Evolutionary conservation across 2,888 invertebrate genomes (phyloP).

Genomic region (Prosopocoilus inquinatus): DNA sequence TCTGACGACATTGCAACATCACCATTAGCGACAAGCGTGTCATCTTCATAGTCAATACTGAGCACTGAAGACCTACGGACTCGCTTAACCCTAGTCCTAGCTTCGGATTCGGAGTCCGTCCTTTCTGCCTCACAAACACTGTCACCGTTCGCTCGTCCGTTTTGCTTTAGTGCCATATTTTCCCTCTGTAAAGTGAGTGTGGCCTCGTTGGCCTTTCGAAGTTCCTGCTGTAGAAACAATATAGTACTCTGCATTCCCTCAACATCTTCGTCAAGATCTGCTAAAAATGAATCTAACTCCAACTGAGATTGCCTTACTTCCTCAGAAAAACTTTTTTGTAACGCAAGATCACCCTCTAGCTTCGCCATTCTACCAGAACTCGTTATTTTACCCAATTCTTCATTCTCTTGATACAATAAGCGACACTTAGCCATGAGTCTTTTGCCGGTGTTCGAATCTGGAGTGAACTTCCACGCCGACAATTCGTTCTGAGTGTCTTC

Average conservation of each 20-base stretch:
- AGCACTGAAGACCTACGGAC: constrained; percentile 69
- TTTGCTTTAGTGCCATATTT: constrained; percentile 39
- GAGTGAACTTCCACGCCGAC: constrained; percentile 98
- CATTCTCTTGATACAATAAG: constrained; percentile 93
- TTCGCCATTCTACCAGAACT: constrained; percentile 93
- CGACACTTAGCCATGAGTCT: constrained; percentile 97
- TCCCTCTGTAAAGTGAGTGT: constrained; percentile 62
- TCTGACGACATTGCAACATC: constrained; percentile 56
- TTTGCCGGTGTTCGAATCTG: constrained; percentile 98
- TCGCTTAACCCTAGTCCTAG: constrained; percentile 61
- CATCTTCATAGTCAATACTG: constrained; percentile 72
- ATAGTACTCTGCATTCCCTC: constrained; percentile 99
- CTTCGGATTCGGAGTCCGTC: constrained; percentile 50
- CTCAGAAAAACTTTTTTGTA: constrained; percentile 93
- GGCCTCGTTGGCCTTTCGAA: constrained; percentile 75
- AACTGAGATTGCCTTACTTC: constrained; percentile 95
- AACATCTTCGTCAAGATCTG: constrained; percentile 95
- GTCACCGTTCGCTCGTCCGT: constrained; percentile 37
- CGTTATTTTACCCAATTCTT: constrained; percentile 94
- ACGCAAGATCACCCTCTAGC: constrained; percentile 90
- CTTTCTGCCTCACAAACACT: constrained; percentile 48
- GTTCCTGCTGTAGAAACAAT: constrained; percentile 87
- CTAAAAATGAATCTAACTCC: constrained; percentile 94
- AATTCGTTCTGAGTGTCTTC: constrained; percentile 98
- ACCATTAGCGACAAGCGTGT: constrained; percentile 70